These are phyloP conservation scores for Mirounga angustirostris DNA, from an alignment of 2,113 vertebrate species.

Conservation along the genomic window DNA sequence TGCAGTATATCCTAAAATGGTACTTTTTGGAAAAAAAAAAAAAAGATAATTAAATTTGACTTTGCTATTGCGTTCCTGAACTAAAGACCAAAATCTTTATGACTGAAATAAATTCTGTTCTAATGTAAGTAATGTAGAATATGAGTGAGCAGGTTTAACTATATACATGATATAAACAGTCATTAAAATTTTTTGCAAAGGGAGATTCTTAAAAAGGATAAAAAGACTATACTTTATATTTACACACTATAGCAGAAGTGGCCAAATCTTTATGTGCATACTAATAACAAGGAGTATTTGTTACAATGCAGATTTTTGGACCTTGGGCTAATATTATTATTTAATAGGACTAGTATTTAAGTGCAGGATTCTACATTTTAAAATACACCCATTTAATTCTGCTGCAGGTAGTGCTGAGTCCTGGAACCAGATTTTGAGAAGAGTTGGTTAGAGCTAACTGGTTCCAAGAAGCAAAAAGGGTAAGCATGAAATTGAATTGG, in stretches of 20 bases:
- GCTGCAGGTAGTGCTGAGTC: not conserved
- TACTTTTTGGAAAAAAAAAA: not conserved
- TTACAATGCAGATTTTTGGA: not conserved
- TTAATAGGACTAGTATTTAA: not conserved
- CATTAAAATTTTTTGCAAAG: not conserved
- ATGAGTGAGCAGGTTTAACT: not conserved
- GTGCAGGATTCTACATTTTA: not conserved
- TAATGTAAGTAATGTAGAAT: conserved; percentile 3
- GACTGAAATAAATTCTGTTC: not conserved
- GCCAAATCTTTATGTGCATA: not conserved
- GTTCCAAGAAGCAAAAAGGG: not conserved
- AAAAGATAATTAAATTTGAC: not conserved
- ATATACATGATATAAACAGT: not conserved
- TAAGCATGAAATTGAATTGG: not conserved
- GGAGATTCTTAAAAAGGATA: not conserved
- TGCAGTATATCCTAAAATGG: not conserved
- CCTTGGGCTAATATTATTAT: not conserved
- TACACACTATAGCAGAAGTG: not conserved
- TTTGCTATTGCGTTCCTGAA: not conserved
- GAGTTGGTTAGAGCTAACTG: not conserved
- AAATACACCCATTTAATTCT: not conserved
- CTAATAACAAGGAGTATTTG: not conserved
- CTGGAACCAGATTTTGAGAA: not conserved
- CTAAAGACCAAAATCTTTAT: not conserved
- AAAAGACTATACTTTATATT: not conserved